Evolutionary conservation across 2,888 invertebrate genomes (phyloP).

Genomic region (Lysandra coridon): DNA sequence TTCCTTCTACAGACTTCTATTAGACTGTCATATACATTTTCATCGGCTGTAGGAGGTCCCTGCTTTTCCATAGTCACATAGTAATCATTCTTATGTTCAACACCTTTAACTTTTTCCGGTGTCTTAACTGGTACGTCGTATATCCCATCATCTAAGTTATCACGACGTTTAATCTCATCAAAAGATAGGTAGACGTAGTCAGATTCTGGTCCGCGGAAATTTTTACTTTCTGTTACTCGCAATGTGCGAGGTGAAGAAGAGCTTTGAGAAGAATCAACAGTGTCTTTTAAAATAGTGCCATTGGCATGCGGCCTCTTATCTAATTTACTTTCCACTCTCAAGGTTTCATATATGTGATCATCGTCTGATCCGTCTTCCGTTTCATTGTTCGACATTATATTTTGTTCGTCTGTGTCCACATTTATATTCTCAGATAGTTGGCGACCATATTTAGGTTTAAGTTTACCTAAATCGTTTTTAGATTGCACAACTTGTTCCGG

Average conservation of each 20-base stretch:
- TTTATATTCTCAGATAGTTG: constrained; percentile 65
- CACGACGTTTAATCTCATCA: constrained; percentile 60
- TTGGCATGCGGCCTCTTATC: constrained; percentile 58
- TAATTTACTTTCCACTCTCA: constrained; percentile 67
- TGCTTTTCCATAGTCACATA: constrained; percentile 67
- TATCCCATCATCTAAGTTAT: constrained; percentile 57
- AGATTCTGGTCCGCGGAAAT: constrained; percentile 59
- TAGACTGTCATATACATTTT: constrained; percentile 67
- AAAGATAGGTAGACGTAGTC: constrained; percentile 76
- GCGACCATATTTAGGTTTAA: constrained; percentile 63
- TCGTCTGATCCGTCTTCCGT: constrained; percentile 60
- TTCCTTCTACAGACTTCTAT: constrained; percentile 66
- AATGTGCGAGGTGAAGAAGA: background rate
- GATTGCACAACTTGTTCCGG: constrained; percentile 74
- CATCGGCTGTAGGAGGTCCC: constrained; percentile 49
- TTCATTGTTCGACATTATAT: constrained; percentile 48
- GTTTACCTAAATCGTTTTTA: constrained; percentile 58
- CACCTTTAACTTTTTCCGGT: constrained; percentile 54
- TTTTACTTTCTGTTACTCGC: background rate
- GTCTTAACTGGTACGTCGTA: constrained; percentile 70
- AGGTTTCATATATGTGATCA: constrained; percentile 82
- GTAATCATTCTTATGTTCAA: constrained; percentile 47
- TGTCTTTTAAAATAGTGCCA: constrained; percentile 62
- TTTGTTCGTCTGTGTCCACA: constrained; percentile 44
- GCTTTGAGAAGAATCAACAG: constrained; percentile 40